Evolutionary conservation across 2,888 invertebrate species (phyloP).

Genomic region (Lampropteryx suffumata): DNA sequence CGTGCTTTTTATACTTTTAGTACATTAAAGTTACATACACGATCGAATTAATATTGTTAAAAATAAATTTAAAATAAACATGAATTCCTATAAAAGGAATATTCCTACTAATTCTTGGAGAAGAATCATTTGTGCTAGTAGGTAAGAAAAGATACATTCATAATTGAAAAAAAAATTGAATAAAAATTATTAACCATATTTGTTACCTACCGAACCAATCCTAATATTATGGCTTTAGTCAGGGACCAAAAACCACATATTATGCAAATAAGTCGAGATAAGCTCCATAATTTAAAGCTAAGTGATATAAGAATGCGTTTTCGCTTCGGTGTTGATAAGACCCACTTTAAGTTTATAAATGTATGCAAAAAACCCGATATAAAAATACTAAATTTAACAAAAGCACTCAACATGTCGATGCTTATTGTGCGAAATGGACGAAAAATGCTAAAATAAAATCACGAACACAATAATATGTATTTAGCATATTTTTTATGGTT

Average conservation of each 20-base stretch:
- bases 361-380: constrained; percentile 24
- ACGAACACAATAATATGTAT: background rate
- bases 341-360: constrained; percentile 24
- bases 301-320: constrained; percentile 33
- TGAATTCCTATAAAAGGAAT: no score
- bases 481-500: constrained; percentile 15
- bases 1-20: no score
- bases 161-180: no score
- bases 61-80: no score
- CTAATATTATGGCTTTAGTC: constrained; percentile 4
- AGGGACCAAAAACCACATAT: constrained; percentile 19
- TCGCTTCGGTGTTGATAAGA: constrained; percentile 30
- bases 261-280: constrained; percentile 35
- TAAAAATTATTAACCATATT: no score
- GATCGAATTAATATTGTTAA: no score
- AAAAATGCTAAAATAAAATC: constrained; percentile 27
- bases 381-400: constrained; percentile 30
- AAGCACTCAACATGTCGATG: constrained; percentile 32
- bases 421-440: constrained; percentile 27
- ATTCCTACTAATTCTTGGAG: no score
- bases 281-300: constrained; percentile 35
- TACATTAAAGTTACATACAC: no score
- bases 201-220: constrained; percentile 18
- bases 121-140: no score
- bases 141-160: no score